These are phyloP conservation scores for Drosophila flavopinicola DNA, from an alignment of 2,888 invertebrate genomes.

Conservation along the genomic window DNA sequence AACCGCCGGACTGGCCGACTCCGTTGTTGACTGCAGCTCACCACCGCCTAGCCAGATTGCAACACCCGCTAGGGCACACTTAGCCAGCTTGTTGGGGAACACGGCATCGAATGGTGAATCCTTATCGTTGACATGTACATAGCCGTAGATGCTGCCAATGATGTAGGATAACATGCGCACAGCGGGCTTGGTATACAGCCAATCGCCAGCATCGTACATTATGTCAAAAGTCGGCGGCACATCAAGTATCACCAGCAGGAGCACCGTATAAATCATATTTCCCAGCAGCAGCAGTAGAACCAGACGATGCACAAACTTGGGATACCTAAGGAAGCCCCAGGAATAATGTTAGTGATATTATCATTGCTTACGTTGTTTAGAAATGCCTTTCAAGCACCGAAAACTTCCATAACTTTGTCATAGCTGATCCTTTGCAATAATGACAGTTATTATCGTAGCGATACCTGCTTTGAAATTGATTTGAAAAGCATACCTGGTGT, in stretches of 20 bases:
- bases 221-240: conserved; percentile 18
- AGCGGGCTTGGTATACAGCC: conserved; percentile 32
- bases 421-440: too few relatives aligned
- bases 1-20: neutral
- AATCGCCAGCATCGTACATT: neutral
- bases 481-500: conserved; percentile 25
- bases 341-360: too few relatives aligned
- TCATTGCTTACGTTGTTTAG: too few relatives aligned
- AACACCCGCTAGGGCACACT: neutral
- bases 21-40: neutral
- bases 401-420: too few relatives aligned
- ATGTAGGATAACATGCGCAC: conserved; percentile 36
- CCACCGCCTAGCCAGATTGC: neutral
- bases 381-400: too few relatives aligned
- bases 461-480: too few relatives aligned
- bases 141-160: conserved; percentile 46
- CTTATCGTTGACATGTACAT: conserved; percentile 1
- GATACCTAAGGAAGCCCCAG: conserved; percentile 19
- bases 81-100: conserved; percentile 2
- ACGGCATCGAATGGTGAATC: conserved; percentile 14
- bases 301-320: conserved; percentile 17
- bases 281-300: conserved; percentile 3
- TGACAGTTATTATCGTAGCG: too few relatives aligned
- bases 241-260: neutral
- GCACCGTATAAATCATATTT: conserved; percentile 6